Percentiles rank a stretch among this genome's conserved stretches.
phyloP scores from a whole-genome alignment of 2,797 vertebrate genomes.

The Danio albolineatus region DNA sequence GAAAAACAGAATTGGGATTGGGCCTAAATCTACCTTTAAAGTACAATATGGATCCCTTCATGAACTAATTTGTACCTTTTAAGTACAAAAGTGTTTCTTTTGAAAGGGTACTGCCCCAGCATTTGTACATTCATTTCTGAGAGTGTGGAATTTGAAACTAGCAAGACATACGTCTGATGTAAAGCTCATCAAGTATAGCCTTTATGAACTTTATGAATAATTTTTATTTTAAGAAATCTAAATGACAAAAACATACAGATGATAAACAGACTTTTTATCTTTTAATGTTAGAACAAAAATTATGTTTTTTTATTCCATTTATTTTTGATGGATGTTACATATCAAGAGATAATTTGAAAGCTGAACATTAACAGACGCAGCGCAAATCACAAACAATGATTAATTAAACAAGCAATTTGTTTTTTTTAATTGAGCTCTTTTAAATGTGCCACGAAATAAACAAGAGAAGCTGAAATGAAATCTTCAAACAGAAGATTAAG shows the following conservation, averaged over 20 bases:
- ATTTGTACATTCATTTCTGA: too few species aligned
- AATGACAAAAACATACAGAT: background rate
- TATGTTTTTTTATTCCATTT: background rate
- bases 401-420: background rate
- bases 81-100: too few species aligned
- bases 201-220: background rate
- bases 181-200: background rate
- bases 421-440: background rate
- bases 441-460: background rate
- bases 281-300: background rate
- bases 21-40: too few species aligned
- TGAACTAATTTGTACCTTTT: too few species aligned
- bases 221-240: background rate
- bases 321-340: background rate
- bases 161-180: too few species aligned
- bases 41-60: too few species aligned
- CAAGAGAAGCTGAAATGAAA: background rate
- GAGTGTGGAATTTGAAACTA: too few species aligned
- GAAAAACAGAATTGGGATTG: too few species aligned
- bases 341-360: background rate
- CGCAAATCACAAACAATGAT: background rate
- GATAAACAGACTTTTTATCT: background rate
- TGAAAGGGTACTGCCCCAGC: too few species aligned
- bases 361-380: background rate
- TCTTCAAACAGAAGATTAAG: background rate